Conservation (phyloP, 2,113 vertebrate genomes). For the Pristiophorus japonicus region DNA sequence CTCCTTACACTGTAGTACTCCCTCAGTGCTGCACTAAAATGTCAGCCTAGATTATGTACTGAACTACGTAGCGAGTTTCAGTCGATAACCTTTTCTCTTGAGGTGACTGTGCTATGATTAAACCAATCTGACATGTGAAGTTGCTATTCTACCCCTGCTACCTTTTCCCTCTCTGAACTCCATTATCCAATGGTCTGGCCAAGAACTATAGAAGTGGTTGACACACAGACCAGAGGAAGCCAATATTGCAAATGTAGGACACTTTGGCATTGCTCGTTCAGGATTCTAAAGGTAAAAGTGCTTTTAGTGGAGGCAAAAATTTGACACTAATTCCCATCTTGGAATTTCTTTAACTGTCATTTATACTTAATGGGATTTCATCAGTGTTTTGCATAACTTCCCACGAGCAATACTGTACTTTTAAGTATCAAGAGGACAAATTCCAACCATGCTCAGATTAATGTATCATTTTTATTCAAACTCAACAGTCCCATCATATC, state of each 20-base stretch:
- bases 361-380: background rate
- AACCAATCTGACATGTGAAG: background rate
- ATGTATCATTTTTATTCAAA: background rate
- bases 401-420: background rate
- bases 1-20: background rate
- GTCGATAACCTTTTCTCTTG: no score
- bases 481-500: background rate
- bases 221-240: background rate
- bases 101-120: no score
- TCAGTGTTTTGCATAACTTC: background rate
- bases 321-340: background rate
- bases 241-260: background rate
- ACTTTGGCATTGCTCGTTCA: background rate
- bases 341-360: background rate
- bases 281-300: background rate
- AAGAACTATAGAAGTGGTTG: background rate
- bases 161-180: background rate
- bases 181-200: background rate
- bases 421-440: background rate
- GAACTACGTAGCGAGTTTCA: background rate
- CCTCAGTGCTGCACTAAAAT: background rate
- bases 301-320: background rate
- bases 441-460: background rate
- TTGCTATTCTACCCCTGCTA: background rate
- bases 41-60: background rate